Percentiles rank a stretch among this genome's conserved stretches.
These are phyloP conservation scores for Oreochromis niloticus DNA, from an alignment of 2,113 vertebrate species.

Conservation along the genomic window DNA sequence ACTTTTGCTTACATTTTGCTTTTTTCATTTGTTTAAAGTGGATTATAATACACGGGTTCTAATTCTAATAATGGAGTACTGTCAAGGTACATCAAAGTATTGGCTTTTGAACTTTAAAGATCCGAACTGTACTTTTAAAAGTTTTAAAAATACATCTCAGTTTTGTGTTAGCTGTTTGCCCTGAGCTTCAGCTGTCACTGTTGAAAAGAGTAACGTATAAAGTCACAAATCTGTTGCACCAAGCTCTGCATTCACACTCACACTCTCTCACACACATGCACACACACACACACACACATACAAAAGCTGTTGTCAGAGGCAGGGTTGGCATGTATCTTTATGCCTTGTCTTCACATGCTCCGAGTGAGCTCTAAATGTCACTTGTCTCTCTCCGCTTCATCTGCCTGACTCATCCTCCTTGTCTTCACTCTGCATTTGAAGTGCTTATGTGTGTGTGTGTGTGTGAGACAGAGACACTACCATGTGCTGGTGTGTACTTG, in stretches of 20 bases:
- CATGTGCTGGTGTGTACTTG: neutral
- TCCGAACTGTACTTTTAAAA: neutral
- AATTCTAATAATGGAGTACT: neutral
- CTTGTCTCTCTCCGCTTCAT: conserved; percentile 47
- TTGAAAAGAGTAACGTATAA: neutral
- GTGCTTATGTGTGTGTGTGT: neutral
- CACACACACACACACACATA: neutral
- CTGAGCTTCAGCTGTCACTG: neutral
- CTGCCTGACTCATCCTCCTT: conserved; percentile 45
- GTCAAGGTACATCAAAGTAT: neutral
- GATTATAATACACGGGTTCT: neutral
- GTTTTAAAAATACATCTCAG: neutral
- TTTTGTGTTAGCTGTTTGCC: neutral
- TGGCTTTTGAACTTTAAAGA: neutral
- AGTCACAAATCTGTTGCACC: neutral
- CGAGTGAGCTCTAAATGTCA: conserved; percentile 59
- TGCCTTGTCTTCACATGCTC: conserved; percentile 46
- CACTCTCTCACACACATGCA: neutral
- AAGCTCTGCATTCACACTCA: neutral
- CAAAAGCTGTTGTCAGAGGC: conserved; percentile 12
- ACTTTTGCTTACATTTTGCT: neutral
- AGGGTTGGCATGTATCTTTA: conserved; percentile 30
- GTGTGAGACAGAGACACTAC: neutral
- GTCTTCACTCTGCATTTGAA: conserved; percentile 43
- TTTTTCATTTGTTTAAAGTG: neutral